A percentile compares a stretch with the other conserved stretches of the same genome.
These are phyloP conservation scores for Noctua janthe DNA, from an alignment of 2,888 invertebrate genomes.

Conservation along the genomic window DNA sequence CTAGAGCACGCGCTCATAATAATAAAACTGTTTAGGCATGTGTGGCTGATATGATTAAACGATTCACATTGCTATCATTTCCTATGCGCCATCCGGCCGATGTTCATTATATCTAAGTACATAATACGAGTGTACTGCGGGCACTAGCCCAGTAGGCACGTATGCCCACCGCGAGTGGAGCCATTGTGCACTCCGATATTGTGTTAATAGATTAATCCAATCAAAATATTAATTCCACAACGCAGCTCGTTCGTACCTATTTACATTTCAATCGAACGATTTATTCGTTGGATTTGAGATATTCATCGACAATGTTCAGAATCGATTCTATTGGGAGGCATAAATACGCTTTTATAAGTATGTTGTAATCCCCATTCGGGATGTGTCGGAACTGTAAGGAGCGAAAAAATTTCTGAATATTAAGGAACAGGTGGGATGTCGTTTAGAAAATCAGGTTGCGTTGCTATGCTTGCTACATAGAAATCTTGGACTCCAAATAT, in stretches of 20 bases:
- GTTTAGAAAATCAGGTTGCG: conserved; percentile 15
- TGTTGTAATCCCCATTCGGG: conserved; percentile 49
- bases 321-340: conserved; percentile 61
- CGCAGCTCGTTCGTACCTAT: conserved; percentile 80
- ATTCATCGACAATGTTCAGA: conserved; percentile 74
- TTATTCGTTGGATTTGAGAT: conserved; percentile 81
- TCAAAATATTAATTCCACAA: conserved; percentile 89
- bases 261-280: conserved; percentile 86
- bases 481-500: conserved; percentile 39
- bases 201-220: conserved; percentile 90
- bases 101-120: conserved; percentile 65
- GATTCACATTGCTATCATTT: conserved; percentile 64
- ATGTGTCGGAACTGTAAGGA: conserved; percentile 25
- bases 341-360: conserved; percentile 63
- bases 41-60: conserved; percentile 60
- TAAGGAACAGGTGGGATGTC: conserved; percentile 11
- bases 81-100: conserved; percentile 62
- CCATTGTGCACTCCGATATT: conserved; percentile 82
- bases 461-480: conserved; percentile 14
- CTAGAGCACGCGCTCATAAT: conserved; percentile 29
- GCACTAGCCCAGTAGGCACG: conserved; percentile 48
- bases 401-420: conserved; percentile 16
- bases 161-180: conserved; percentile 71
- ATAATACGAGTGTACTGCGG: conserved; percentile 45
- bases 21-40: conserved; percentile 58